phyloP scores from a whole-genome alignment of 1,140 invertebrate species.

The Pachypsylla venusta region DNA sequence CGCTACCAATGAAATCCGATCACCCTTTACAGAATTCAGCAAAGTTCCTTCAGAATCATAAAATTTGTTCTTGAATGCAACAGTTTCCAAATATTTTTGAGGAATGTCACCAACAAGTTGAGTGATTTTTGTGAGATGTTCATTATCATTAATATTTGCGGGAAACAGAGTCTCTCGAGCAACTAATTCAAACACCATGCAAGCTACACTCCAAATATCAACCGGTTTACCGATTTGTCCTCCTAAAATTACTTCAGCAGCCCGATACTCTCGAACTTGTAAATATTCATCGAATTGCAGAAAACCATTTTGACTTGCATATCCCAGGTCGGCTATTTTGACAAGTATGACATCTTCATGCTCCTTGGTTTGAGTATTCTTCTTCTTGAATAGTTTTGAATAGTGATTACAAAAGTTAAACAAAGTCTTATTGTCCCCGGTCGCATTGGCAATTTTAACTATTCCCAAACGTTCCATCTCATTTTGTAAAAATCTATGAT shows the following conservation, averaged over 20 bases:
- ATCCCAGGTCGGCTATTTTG: background rate
- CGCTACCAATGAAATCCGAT: background rate
- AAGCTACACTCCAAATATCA: background rate
- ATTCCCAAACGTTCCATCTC: background rate
- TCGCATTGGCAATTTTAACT: background rate
- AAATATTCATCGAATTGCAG: background rate
- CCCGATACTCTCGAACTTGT: background rate
- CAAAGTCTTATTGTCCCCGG: background rate
- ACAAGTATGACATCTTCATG: background rate
- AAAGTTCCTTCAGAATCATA: background rate
- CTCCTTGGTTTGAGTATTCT: background rate
- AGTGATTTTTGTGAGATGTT: background rate
- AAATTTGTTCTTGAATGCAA: background rate
- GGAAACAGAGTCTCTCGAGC: background rate
- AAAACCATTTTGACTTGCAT: background rate
- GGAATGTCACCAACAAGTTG: background rate
- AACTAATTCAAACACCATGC: background rate
- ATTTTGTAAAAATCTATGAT: background rate
- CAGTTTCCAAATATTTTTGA: background rate
- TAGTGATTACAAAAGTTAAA: background rate
- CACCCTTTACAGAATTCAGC: background rate
- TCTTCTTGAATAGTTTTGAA: background rate
- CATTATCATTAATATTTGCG: background rate
- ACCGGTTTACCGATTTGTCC: background rate
- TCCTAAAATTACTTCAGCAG: background rate